Percentiles rank a stretch among this genome's conserved stretches.
Evolutionary conservation across 2,888 invertebrate species (phyloP).

Genomic region (Meteorus colon): DNA sequence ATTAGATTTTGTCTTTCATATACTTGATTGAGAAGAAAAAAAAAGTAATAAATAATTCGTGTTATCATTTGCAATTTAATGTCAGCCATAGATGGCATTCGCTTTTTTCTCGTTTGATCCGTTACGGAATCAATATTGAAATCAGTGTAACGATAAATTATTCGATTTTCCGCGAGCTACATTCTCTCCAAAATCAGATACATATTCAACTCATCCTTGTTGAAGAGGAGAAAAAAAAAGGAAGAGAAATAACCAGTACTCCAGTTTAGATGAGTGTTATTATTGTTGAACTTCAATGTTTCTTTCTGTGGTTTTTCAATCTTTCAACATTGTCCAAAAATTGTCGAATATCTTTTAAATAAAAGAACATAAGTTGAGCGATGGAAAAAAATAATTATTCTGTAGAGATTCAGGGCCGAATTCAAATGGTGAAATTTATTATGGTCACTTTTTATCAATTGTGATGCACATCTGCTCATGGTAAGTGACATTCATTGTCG

Average conservation of each 20-base stretch:
- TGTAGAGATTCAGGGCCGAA: not conserved
- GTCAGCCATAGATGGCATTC: not conserved
- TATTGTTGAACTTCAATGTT: no score
- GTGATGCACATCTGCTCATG: slow-evolving; percentile 3
- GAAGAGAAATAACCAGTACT: no score
- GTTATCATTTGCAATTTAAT: not conserved
- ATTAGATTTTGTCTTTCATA: not conserved
- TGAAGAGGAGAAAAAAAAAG: no score
- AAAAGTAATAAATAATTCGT: not conserved
- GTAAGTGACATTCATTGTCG: not conserved
- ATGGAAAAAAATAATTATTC: not conserved
- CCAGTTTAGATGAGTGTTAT: no score
- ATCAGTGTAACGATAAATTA: not conserved
- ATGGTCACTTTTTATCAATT: not conserved
- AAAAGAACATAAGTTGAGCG: not conserved
- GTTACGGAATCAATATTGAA: not conserved
- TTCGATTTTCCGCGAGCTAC: no score
- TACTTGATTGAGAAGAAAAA: not conserved
- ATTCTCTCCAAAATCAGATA: no score
- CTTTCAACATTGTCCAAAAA: not conserved
- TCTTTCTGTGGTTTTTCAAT: not conserved
- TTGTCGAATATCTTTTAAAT: not conserved
- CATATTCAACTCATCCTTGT: no score
- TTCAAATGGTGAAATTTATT: not conserved
- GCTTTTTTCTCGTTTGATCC: not conserved